These are phyloP conservation scores for Orthosia incerta DNA, from an alignment of 2,888 invertebrate species.

Conservation along the genomic window DNA sequence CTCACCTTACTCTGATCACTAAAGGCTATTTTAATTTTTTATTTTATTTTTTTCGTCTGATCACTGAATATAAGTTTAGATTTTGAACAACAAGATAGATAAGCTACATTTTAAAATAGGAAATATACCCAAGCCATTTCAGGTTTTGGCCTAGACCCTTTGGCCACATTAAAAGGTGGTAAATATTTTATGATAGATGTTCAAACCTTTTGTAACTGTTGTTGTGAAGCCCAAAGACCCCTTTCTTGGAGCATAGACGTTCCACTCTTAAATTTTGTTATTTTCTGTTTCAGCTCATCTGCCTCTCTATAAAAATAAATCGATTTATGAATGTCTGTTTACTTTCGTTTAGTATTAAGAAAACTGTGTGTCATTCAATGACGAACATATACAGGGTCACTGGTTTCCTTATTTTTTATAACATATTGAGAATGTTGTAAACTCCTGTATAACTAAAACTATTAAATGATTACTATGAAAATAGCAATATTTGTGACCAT, in stretches of 20 bases:
- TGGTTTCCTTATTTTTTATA: not conserved
- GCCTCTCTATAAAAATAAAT: conserved; percentile 91
- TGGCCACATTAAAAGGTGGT: not conserved
- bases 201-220: conserved; percentile 87
- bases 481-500: conserved; percentile 23
- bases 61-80: too few species aligned
- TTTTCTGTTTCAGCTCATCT: conserved; percentile 93
- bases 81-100: not conserved
- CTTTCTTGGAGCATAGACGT: conserved; percentile 87
- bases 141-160: not conserved
- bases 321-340: not conserved
- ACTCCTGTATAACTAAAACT: not conserved
- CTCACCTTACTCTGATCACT: too few species aligned
- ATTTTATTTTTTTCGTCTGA: too few species aligned
- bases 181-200: not conserved
- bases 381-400: conserved; percentile 42
- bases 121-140: not conserved
- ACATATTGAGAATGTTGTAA: not conserved
- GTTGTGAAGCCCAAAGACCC: conserved; percentile 85
- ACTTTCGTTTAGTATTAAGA: not conserved
- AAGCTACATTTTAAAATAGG: not conserved
- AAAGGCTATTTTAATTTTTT: too few species aligned
- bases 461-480: not conserved
- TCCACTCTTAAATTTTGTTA: conserved; percentile 92
- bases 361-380: conserved; percentile 56